Evolutionary conservation across 2,797 vertebrate species (phyloP).

Genomic region (Denticeps clupeoides): DNA sequence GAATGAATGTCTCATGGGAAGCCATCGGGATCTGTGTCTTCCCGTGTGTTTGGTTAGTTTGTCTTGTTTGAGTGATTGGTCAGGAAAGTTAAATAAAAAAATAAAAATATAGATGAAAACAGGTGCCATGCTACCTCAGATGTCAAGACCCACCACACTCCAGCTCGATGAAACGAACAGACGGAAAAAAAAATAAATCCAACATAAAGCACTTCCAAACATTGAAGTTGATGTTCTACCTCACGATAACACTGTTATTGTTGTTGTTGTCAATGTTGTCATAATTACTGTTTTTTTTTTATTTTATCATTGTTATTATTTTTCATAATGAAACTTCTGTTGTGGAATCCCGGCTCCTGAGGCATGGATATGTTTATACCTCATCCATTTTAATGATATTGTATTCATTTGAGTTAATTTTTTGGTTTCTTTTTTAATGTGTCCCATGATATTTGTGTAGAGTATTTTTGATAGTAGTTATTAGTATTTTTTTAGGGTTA

Average conservation of each 20-base stretch:
- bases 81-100: constrained; percentile 53
- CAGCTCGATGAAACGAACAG: constrained; percentile 43
- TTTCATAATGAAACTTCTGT: constrained; percentile 51
- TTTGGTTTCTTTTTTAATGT: constrained; percentile 39
- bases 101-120: constrained; percentile 45
- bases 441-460: constrained; percentile 40
- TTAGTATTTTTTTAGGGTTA: constrained; percentile 22
- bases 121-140: constrained; percentile 68
- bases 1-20: constrained; percentile 93
- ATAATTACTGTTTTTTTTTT: constrained; percentile 22
- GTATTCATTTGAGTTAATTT: too few relatives aligned
- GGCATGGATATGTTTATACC: constrained; percentile 48
- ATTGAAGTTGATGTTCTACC: constrained; percentile 91
- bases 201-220: constrained; percentile 89
- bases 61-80: constrained; percentile 60
- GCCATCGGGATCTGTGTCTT: constrained; percentile 62
- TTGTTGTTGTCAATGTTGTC: constrained; percentile 30
- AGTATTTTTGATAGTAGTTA: constrained; percentile 18
- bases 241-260: constrained; percentile 70
- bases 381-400: constrained; percentile 51
- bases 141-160: constrained; percentile 53
- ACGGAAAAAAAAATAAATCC: constrained; percentile 43
- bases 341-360: constrained; percentile 35
- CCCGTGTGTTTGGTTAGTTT: constrained; percentile 58
- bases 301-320: constrained; percentile 56